Conservation (phyloP, 2,113 vertebrate genomes). For the Odontesthes bonariensis region DNA sequence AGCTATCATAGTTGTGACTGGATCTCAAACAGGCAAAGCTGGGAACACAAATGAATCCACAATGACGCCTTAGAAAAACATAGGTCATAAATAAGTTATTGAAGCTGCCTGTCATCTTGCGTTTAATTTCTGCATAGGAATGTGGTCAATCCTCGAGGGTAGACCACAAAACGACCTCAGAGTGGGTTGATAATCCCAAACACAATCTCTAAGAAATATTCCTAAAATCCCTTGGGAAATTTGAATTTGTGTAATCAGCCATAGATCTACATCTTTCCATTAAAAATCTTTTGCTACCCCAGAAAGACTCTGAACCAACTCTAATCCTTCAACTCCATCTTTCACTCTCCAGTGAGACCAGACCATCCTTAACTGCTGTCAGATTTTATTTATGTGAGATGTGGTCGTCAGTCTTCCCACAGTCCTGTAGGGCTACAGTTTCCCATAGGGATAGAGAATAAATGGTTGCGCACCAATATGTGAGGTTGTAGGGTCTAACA, state of each 20-base stretch:
- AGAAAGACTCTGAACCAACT: slow-evolving; percentile 48
- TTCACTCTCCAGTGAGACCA: slow-evolving; percentile 57
- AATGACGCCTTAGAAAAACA: slow-evolving; percentile 34
- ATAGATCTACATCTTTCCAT: slow-evolving; percentile 57
- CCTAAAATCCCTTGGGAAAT: slow-evolving; percentile 46
- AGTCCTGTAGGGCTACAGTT: slow-evolving; percentile 35
- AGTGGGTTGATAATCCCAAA: slow-evolving; percentile 46
- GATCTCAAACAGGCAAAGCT: slow-evolving; percentile 17
- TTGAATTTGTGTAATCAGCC: slow-evolving; percentile 53
- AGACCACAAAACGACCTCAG: slow-evolving; percentile 49
- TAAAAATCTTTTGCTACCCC: slow-evolving; percentile 46
- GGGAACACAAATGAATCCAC: slow-evolving; percentile 25
- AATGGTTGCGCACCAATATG: slow-evolving; percentile 18
- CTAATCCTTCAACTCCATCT: slow-evolving; percentile 50
- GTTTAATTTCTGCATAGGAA: slow-evolving; percentile 55
- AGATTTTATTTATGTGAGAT: slow-evolving; percentile 64
- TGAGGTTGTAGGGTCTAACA: slow-evolving; percentile 50
- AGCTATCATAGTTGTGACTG: slow-evolving; percentile 4
- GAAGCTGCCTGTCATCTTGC: slow-evolving; percentile 28
- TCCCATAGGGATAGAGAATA: slow-evolving; percentile 46
- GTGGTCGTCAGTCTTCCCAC: slow-evolving; percentile 71
- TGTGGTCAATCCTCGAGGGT: slow-evolving; percentile 38
- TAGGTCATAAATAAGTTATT: slow-evolving; percentile 37
- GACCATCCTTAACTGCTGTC: slow-evolving; percentile 62
- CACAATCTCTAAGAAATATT: slow-evolving; percentile 46